Percentiles rank a stretch among this genome's conserved stretches.
Conservation (phyloP, 2,797 vertebrate species). For the Spheniscus humboldti region DNA sequence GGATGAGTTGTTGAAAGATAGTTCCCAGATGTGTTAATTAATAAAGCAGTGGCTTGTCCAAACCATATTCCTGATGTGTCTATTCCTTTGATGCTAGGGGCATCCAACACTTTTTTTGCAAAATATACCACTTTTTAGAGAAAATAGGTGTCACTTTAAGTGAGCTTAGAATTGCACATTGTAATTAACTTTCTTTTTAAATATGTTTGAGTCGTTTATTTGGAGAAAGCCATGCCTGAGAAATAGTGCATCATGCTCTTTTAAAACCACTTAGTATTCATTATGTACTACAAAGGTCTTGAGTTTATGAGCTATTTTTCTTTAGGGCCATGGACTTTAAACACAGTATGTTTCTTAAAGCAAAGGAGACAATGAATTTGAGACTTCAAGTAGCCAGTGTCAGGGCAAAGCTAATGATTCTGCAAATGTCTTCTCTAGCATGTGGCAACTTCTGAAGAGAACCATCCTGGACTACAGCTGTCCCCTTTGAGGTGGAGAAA, state of each 20-base stretch:
- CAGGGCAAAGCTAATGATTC: not conserved
- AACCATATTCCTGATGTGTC: not conserved
- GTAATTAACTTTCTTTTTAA: slow-evolving; percentile 57
- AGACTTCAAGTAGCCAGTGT: not conserved
- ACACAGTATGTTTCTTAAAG: slow-evolving; percentile 57
- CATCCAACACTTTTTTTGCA: not conserved
- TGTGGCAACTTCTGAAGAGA: not conserved
- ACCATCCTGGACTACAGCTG: not conserved
- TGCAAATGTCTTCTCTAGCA: not conserved
- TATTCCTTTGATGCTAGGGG: not conserved
- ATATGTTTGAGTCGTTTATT: slow-evolving; percentile 53
- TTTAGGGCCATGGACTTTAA: slow-evolving; percentile 58
- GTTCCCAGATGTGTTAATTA: not conserved
- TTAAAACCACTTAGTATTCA: slow-evolving; percentile 58
- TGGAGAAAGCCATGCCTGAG: slow-evolving; percentile 51
- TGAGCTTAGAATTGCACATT: slow-evolving; percentile 37
- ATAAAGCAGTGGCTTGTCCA: not conserved
- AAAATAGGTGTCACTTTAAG: slow-evolving; percentile 28
- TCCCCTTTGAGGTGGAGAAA: not conserved
- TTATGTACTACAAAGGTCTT: slow-evolving; percentile 40
- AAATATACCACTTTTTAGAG: slow-evolving; percentile 31
- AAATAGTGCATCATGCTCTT: slow-evolving; percentile 50
- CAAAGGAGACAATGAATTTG: slow-evolving; percentile 45
- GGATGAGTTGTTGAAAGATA: not conserved
- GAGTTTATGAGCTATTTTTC: slow-evolving; percentile 58